A percentile compares a stretch with the other conserved stretches of the same genome.
Conservation (phyloP, 2,113 vertebrate genomes). For the Platichthys flesus region DNA sequence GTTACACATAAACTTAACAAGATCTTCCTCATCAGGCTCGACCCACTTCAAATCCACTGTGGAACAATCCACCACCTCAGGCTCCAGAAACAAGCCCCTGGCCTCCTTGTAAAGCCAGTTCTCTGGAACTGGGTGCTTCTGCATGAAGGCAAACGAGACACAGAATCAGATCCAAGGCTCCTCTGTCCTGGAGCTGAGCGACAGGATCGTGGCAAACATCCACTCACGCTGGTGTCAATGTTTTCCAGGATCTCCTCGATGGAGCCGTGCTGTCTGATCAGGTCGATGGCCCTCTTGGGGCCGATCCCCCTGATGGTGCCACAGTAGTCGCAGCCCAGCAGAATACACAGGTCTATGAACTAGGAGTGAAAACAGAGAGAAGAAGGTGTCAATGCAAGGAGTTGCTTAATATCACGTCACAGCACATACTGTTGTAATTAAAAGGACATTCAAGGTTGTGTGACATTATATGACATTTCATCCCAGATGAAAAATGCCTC, state of each 20-base stretch:
- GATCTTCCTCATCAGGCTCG: slow-evolving; percentile 88
- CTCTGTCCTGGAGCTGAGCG: neutral
- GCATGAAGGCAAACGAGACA: slow-evolving; percentile 9
- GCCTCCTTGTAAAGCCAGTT: slow-evolving; percentile 95
- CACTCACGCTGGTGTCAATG: slow-evolving; percentile 85
- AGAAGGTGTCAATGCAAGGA: neutral
- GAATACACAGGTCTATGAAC: slow-evolving; percentile 97
- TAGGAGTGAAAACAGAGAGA: slow-evolving; percentile 27
- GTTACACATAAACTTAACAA: slow-evolving; percentile 90
- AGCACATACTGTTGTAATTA: neutral
- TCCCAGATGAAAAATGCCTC: neutral
- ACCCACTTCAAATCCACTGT: slow-evolving; percentile 90
- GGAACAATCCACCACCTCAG: slow-evolving; percentile 88
- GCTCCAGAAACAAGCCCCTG: slow-evolving; percentile 89
- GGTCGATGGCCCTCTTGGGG: slow-evolving; percentile 94
- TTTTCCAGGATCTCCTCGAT: slow-evolving; percentile 93
- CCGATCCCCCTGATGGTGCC: slow-evolving; percentile 96
- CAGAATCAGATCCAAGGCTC: neutral
- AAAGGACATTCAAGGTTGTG: too few species aligned
- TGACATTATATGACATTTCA: neutral
- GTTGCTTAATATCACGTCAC: neutral
- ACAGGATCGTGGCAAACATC: neutral
- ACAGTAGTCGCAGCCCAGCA: slow-evolving; percentile 97
- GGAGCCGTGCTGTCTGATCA: slow-evolving; percentile 91
- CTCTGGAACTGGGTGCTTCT: slow-evolving; percentile 91